These are phyloP conservation scores for Zoanthus solanderi DNA, from an alignment of 92 coral and sea anemone species.

Conservation along the genomic window DNA sequence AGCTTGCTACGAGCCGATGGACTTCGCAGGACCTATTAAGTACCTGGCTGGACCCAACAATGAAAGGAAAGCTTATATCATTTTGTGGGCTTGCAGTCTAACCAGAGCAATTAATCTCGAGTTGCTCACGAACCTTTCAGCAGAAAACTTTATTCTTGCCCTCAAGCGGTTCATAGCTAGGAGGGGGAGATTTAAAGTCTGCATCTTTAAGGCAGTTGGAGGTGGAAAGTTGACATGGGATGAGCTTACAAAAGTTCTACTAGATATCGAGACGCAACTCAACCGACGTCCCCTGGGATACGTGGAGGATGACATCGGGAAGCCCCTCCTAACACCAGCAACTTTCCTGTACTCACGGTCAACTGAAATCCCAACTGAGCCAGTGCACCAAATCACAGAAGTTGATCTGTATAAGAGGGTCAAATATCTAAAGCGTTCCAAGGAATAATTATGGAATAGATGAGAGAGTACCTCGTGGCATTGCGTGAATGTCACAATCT, in stretches of 20 bases:
- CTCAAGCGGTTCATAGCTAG: no score
- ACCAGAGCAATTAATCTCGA: conserved; percentile 22
- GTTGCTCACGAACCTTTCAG: background rate
- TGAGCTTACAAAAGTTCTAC: conserved; percentile 39
- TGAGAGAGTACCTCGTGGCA: conserved; percentile 53
- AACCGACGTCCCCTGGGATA: conserved; percentile 35
- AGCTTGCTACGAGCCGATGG: background rate
- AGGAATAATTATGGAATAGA: conserved; percentile 45
- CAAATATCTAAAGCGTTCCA: conserved; percentile 32
- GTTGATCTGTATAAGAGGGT: conserved; percentile 30
- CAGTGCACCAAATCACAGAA: background rate
- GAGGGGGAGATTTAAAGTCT: conserved; percentile 20
- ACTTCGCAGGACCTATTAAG: no score
- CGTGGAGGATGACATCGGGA: conserved; percentile 35
- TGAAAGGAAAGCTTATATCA: no score
- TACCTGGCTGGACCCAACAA: no score
- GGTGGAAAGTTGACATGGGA: conserved; percentile 34
- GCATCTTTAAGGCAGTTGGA: conserved; percentile 22
- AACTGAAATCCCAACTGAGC: conserved; percentile 21
- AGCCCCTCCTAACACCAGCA: conserved; percentile 44
- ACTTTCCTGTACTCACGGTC: conserved; percentile 28
- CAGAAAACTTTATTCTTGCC: no score
- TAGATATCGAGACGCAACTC: conserved; percentile 48
- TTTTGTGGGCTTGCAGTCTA: conserved; percentile 27
- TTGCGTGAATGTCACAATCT: conserved; percentile 49